Evolutionary conservation across 2,797 vertebrate genomes (phyloP).

Genomic region (Calcarius lapponicus): DNA sequence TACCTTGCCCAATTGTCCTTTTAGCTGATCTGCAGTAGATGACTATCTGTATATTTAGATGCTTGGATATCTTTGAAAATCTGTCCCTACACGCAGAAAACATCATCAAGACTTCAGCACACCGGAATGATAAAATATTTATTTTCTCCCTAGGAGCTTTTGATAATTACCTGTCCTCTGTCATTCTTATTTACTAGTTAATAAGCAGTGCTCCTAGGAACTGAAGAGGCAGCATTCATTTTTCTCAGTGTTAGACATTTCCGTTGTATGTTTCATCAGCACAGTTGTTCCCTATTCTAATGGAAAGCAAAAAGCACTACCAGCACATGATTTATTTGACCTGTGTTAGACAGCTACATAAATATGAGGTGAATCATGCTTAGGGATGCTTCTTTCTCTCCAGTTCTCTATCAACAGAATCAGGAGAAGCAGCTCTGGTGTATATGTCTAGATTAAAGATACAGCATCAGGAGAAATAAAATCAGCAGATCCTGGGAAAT

Average conservation of each 20-base stretch:
- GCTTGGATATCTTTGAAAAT: not conserved
- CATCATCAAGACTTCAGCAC: not conserved
- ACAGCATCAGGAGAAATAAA: not conserved
- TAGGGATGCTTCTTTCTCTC: not conserved
- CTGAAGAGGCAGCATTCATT: not conserved
- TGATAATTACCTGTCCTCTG: not conserved
- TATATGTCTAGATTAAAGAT: not conserved
- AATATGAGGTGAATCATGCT: not conserved
- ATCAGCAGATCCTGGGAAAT: not conserved
- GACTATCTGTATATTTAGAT: not conserved
- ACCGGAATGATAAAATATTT: not conserved
- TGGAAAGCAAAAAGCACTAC: not conserved
- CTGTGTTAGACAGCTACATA: not conserved
- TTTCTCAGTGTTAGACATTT: not conserved
- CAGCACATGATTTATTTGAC: not conserved
- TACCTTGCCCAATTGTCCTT: not conserved
- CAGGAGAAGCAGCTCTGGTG: not conserved
- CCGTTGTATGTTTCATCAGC: not conserved
- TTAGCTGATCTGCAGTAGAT: not conserved
- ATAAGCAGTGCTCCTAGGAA: not conserved
- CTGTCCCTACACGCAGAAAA: not conserved
- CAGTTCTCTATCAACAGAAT: not conserved
- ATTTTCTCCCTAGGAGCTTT: not conserved
- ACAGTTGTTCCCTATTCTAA: not conserved
- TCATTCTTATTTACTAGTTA: not conserved